phyloP scores from a whole-genome alignment of 2,113 vertebrate species.

The Mola mola region DNA sequence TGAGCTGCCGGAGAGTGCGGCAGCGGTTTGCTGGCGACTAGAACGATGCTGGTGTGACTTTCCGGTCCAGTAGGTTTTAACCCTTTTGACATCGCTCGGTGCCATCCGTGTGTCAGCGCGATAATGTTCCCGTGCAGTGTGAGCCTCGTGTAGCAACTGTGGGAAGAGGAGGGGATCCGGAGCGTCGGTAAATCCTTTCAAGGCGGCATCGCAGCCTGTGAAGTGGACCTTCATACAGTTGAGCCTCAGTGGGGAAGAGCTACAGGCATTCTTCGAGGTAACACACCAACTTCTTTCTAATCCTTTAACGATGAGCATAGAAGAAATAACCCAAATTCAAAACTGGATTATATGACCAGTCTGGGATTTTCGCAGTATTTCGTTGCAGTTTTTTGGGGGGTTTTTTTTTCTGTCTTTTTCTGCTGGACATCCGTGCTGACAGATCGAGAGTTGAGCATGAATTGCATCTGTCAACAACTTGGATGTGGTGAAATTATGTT shows the following conservation, averaged over 20 bases:
- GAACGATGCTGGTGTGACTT: slow-evolving; percentile 77
- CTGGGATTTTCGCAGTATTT: slow-evolving; percentile 8
- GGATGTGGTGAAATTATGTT: slow-evolving; percentile 57
- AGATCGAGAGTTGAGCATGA: slow-evolving; percentile 49
- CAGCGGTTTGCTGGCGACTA: slow-evolving; percentile 79
- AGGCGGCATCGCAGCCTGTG: slow-evolving; percentile 71
- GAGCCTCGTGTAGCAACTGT: slow-evolving; percentile 58
- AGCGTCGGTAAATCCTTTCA: slow-evolving; percentile 65
- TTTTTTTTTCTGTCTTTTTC: slow-evolving; percentile 4
- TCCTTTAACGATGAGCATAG: slow-evolving; percentile 4
- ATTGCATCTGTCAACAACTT: slow-evolving; percentile 65
- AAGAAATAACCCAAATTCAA: slow-evolving; percentile 11
- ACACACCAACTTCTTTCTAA: slow-evolving; percentile 65
- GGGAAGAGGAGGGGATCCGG: slow-evolving; percentile 73
- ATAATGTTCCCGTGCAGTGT: slow-evolving; percentile 50
- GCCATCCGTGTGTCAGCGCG: slow-evolving; percentile 66
- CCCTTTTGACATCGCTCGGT: slow-evolving; percentile 72
- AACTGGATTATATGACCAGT: slow-evolving; percentile 11
- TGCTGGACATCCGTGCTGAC: slow-evolving; percentile 44
- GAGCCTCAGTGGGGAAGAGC: slow-evolving; percentile 74
- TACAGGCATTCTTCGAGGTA: slow-evolving; percentile 66
- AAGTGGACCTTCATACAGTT: slow-evolving; percentile 73
- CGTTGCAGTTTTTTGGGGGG: not conserved
- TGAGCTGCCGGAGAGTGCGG: slow-evolving; percentile 70
- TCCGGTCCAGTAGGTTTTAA: slow-evolving; percentile 77